These are phyloP conservation scores for Aix galericulata DNA, from an alignment of 2,113 vertebrate genomes.

Conservation along the genomic window DNA sequence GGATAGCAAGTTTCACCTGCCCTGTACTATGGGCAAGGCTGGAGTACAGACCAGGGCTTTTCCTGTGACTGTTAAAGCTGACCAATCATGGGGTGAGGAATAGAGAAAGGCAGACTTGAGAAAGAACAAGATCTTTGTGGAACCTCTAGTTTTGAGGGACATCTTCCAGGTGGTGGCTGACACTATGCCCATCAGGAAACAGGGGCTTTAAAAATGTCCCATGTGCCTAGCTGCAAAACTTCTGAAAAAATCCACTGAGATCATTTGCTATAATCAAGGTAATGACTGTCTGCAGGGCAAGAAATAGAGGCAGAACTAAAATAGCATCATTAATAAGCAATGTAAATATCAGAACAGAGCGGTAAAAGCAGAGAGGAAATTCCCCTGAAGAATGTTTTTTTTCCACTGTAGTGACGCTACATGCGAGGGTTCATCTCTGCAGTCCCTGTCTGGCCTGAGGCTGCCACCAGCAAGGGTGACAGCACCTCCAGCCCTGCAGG, in stretches of 20 bases:
- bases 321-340: neutral
- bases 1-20: too few species aligned
- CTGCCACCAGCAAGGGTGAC: neutral
- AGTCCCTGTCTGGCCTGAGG: fast-evolving
- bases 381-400: conserved; percentile 55
- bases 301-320: conserved; percentile 22
- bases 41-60: neutral
- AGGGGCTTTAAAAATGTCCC: neutral
- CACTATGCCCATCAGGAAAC: neutral
- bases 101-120: neutral
- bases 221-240: neutral
- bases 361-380: conserved; percentile 37
- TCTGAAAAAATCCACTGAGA: neutral
- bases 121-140: neutral
- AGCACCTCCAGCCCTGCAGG: fast-evolving
- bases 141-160: neutral
- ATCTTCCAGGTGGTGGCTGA: neutral
- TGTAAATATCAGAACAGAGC: neutral
- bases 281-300: neutral
- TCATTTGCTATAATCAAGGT: neutral
- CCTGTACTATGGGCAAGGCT: fast-evolving
- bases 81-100: neutral
- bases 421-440: neutral
- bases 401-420: neutral
- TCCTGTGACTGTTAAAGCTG: neutral